phyloP scores from a whole-genome alignment of 2,888 invertebrate genomes.

The Dorcus hopei region DNA sequence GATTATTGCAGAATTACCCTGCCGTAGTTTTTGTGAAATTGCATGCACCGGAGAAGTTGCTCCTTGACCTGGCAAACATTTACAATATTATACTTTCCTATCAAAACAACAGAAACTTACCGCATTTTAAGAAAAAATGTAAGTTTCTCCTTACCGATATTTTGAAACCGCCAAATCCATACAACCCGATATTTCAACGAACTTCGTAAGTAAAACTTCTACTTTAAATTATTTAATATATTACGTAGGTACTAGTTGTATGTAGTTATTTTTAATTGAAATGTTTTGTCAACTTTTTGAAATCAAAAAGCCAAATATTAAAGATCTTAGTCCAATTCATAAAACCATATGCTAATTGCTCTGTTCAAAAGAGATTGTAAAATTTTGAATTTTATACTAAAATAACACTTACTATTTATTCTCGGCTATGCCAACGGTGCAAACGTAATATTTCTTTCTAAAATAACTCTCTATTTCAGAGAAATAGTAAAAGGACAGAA shows the following conservation, averaged over 20 bases:
- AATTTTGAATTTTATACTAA: too few relatives aligned
- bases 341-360: too few relatives aligned
- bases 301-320: too few relatives aligned
- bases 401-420: too few relatives aligned
- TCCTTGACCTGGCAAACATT: conserved; percentile 29
- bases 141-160: conserved; percentile 26
- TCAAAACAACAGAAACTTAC: conserved; percentile 19
- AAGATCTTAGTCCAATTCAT: too few relatives aligned
- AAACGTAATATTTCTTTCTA: too few relatives aligned
- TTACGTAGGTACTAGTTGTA: too few relatives aligned
- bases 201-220: conserved; percentile 29
- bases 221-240: too few relatives aligned
- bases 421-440: too few relatives aligned
- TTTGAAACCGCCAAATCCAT: conserved; percentile 22
- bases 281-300: too few relatives aligned
- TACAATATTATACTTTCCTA: conserved; percentile 32
- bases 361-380: too few relatives aligned
- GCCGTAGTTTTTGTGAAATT: conserved; percentile 39
- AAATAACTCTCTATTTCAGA: conserved; percentile 14
- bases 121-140: background rate
- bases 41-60: conserved; percentile 37
- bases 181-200: conserved; percentile 27
- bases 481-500: conserved; percentile 19
- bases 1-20: conserved; percentile 26
- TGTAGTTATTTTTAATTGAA: too few relatives aligned